These are phyloP conservation scores for Cherax quadricarinatus DNA, from an alignment of 1,140 invertebrate species.

Conservation along the genomic window DNA sequence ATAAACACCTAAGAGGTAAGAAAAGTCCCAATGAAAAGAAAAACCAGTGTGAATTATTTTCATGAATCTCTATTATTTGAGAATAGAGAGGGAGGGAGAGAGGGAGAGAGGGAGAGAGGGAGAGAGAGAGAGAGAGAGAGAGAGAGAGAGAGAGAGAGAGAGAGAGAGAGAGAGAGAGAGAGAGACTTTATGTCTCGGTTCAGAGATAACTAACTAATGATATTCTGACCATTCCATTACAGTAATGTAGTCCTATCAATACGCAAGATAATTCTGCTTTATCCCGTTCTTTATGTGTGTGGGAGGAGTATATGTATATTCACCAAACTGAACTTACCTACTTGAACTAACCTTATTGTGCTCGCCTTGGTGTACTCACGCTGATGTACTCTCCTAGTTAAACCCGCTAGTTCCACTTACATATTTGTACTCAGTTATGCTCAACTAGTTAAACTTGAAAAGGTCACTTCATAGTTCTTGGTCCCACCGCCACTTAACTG, in stretches of 20 bases:
- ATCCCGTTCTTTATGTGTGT: not conserved
- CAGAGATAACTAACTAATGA: not conserved
- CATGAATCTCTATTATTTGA: not conserved
- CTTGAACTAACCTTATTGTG: too few species aligned
- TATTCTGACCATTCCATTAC: constrained; percentile 27
- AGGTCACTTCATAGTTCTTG: too few species aligned
- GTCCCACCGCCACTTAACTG: too few species aligned
- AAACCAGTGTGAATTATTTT: not conserved
- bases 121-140: not conserved
- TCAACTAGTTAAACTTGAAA: too few species aligned
- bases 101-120: not conserved
- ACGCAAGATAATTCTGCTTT: constrained; percentile 8
- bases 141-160: constrained; percentile 11
- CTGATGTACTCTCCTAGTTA: too few species aligned
- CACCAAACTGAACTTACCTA: too few species aligned
- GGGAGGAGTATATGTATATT: too few species aligned
- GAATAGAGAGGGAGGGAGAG: too few species aligned
- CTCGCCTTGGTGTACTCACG: too few species aligned
- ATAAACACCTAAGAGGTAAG: too few species aligned
- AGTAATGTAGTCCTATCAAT: constrained; percentile 26
- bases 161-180: not conserved
- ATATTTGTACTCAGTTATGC: too few species aligned
- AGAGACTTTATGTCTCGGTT: not conserved
- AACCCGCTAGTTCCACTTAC: too few species aligned
- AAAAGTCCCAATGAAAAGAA: not conserved